Evolutionary conservation across 2,888 invertebrate genomes (phyloP).

Genomic region (Callyntrura guangdongensis): DNA sequence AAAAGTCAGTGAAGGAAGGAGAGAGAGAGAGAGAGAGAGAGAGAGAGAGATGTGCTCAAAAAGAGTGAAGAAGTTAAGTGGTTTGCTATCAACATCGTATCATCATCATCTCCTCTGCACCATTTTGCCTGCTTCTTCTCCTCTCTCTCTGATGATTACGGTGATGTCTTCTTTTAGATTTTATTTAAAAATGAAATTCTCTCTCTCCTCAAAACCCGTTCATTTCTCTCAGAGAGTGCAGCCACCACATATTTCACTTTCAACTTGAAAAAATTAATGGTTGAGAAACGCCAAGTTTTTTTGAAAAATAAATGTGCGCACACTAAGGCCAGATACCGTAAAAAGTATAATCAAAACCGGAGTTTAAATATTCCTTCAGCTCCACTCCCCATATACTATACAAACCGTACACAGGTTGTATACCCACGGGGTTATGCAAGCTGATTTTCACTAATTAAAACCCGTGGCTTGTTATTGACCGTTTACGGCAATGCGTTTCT

Average conservation of each 20-base stretch:
- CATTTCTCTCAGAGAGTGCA: background rate
- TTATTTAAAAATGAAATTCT: constrained; percentile 10
- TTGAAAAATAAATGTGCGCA: background rate
- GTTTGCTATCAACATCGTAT: constrained; percentile 45
- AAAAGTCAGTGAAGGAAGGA: background rate
- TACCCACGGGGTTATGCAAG: too few species aligned
- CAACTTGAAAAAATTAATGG: constrained; percentile 25
- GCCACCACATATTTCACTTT: constrained; percentile 21
- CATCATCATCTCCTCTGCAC: constrained; percentile 1
- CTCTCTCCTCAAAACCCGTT: constrained; percentile 1
- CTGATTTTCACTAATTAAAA: too few species aligned
- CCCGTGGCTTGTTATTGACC: too few species aligned
- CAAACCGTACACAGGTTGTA: too few species aligned
- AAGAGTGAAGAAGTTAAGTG: constrained; percentile 31
- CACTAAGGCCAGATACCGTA: background rate
- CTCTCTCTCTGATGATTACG: constrained; percentile 5
- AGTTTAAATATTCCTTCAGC: too few species aligned
- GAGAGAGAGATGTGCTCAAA: background rate
- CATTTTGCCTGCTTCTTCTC: constrained; percentile 12
- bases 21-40: too few species aligned
- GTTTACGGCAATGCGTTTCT: background rate
- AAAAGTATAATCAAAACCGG: too few species aligned
- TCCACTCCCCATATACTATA: too few species aligned
- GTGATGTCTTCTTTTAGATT: constrained; percentile 43
- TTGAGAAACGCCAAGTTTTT: constrained; percentile 5